Base-by-base conservation (phyloP, 2,113 vertebrate species). In the Panthera tigris region DNA sequence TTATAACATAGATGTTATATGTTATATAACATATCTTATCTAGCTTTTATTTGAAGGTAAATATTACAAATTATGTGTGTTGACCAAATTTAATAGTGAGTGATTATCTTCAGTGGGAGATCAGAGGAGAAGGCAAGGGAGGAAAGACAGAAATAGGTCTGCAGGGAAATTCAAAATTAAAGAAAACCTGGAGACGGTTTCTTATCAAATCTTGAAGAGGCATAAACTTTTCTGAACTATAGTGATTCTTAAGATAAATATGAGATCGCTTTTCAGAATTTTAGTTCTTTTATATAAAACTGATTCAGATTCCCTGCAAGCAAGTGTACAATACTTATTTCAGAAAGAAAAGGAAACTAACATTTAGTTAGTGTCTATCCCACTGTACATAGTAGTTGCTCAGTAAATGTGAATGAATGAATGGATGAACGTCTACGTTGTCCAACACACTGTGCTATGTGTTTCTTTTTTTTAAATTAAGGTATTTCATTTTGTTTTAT, bases 21-120 rank as follows among this genome's bases (percentile, higher is more conserved):
- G n/a, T n/a, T n/a, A n/a, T n/a, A n/a, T n/a, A n/a, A n/a, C n/a
- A n/a, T n/a, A n/a, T n/a, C 29, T 50, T 50, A 33, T 27, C 33
- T 55, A 65, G 69, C 80, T 90, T 96, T 57, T 76, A 91, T 95
- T 89, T 68, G 33, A 48, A 71, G 57, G 11, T 79, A 73, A 95
- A 68, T 68, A 66, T 68, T 80, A 68, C 39, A 91, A 25, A 71
- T 52, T 52, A 6, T 4, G 10, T 50, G 2, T 36, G 61, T n/a
- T 89, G 86, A 73, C 52, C 29, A 76, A 83, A 33, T 23, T 82
- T 50, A 76, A 55, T 5, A 71, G 55, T 57, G 27, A 96, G 29
- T 63, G n/a, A 68, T 45, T 81, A 8, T 66, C 41, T 93, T 39
- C 7, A 5, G 36, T 48, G 61, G 13, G 33, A 21, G 10, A 36